Percentiles rank a stretch among this genome's conserved stretches.
phyloP scores from a whole-genome alignment of 37 sponge, comb jelly and placozoan genomes.

The Hormiphora californensis region DNA sequence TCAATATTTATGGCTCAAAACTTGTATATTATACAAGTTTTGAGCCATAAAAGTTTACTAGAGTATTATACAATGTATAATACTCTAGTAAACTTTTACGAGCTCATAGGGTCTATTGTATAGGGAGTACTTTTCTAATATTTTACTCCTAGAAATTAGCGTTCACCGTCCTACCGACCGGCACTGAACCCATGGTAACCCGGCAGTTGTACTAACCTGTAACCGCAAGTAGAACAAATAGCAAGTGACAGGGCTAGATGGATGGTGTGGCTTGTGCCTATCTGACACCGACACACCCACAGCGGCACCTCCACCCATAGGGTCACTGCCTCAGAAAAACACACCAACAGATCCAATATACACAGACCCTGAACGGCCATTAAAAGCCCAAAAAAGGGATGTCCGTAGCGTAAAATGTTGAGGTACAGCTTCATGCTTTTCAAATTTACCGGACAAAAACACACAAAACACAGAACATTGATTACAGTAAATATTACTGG shows the following conservation, averaged over 20 bases:
- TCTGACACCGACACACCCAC: neutral
- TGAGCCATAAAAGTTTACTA: no score
- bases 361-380: neutral
- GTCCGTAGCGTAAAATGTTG: no score
- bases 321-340: neutral
- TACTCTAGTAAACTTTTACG: neutral
- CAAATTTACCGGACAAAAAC: no score
- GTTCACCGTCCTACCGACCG: no score
- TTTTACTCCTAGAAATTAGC: neutral
- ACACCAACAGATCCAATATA: conserved; percentile 16
- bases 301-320: neutral
- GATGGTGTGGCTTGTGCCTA: neutral
- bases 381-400: no score
- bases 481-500: no score
- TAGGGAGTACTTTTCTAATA: neutral
- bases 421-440: no score
- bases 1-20: neutral
- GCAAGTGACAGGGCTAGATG: neutral
- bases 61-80: no score
- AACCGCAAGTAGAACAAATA: neutral
- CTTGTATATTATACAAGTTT: no score
- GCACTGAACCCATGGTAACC: neutral
- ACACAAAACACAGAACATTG: no score
- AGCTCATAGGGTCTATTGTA: neutral
- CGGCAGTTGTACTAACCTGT: neutral